These are phyloP conservation scores for Diglossa cyanea DNA, from an alignment of 2,797 vertebrate genomes.

Conservation along the genomic window DNA sequence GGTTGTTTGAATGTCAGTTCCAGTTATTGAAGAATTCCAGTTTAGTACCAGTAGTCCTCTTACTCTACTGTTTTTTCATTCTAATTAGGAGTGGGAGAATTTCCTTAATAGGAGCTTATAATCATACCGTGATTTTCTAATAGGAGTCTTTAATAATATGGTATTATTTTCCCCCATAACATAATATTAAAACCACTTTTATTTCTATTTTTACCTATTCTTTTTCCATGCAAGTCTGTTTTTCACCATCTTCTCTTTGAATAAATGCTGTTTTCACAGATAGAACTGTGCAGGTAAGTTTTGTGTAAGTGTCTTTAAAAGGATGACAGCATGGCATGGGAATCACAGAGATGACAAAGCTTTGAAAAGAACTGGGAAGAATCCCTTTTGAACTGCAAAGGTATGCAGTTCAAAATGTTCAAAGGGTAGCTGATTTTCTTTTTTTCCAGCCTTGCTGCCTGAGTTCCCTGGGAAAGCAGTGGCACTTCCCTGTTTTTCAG, in stretches of 20 bases:
- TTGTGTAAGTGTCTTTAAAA: not conserved
- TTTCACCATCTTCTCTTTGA: not conserved
- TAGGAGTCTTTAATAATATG: not conserved
- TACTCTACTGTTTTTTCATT: not conserved
- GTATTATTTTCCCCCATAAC: not conserved
- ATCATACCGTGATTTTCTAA: not conserved
- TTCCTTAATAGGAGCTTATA: not conserved
- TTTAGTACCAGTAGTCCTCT: not conserved
- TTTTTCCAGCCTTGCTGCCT: not conserved
- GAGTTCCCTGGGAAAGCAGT: not conserved
- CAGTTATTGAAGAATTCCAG: not conserved
- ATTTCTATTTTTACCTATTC: not conserved
- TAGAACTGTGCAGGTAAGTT: not conserved
- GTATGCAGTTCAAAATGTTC: not conserved
- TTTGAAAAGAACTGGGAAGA: not conserved
- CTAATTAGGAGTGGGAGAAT: not conserved
- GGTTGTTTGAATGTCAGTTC: not conserved
- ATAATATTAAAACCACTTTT: not conserved
- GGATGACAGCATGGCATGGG: not conserved
- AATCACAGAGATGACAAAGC: not conserved
- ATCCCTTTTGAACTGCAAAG: not conserved
- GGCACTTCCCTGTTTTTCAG: not conserved
- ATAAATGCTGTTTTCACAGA: not conserved
- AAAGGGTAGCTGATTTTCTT: not conserved
- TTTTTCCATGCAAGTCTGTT: not conserved